Evolutionary conservation across 2,797 vertebrate species (phyloP).

Genomic region (Dendrocincla fuliginosa): DNA sequence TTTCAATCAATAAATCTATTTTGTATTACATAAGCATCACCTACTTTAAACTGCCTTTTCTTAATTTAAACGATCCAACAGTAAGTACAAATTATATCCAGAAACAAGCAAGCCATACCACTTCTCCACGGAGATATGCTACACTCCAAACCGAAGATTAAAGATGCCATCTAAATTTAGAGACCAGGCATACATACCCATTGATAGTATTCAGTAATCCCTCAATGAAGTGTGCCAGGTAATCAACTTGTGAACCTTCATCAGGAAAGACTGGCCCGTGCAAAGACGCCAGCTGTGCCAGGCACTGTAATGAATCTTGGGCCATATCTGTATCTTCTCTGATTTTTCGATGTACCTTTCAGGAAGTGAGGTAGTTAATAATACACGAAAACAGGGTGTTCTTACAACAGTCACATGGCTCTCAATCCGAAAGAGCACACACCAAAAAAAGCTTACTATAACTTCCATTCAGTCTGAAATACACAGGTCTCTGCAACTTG

Average conservation of each 20-base stretch:
- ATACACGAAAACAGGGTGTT: slow-evolving; percentile 70
- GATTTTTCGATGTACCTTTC: slow-evolving; percentile 97
- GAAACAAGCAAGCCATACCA: not conserved
- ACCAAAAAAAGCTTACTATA: slow-evolving; percentile 63
- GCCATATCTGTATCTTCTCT: slow-evolving; percentile 99
- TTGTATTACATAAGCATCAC: not conserved
- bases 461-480: slow-evolving; percentile 52
- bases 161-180: slow-evolving; percentile 50
- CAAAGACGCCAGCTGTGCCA: slow-evolving; percentile 97
- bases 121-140: not conserved
- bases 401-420: slow-evolving; percentile 71
- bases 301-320: slow-evolving; percentile 97
- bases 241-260: slow-evolving; percentile 95
- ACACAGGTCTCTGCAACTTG: not conserved
- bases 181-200: slow-evolving; percentile 85
- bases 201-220: slow-evolving; percentile 97
- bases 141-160: not conserved
- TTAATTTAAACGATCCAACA: not conserved
- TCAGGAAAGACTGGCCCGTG: slow-evolving; percentile 96
- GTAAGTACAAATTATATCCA: not conserved
- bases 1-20: not conserved
- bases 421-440: slow-evolving; percentile 58
- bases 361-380: slow-evolving; percentile 69
- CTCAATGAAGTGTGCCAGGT: slow-evolving; percentile 97
- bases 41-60: not conserved